Evolutionary conservation across 2,113 vertebrate genomes (phyloP), one percentile per base, ranked within the genome.

Genomic region (Coracopsis vasa): DNA sequence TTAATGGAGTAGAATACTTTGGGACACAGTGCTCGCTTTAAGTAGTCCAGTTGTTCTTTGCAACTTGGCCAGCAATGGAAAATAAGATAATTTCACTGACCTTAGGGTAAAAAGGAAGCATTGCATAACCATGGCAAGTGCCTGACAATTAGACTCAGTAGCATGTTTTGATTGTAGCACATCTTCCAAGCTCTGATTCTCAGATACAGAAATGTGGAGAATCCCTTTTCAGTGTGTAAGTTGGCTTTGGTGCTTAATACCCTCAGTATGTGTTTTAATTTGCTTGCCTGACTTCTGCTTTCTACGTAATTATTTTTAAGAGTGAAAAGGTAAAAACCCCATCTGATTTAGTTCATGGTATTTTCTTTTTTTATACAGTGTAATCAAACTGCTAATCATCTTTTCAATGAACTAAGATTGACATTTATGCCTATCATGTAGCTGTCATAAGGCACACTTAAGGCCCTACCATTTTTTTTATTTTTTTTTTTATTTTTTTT

Each of bases 201-300:
- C 25, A 37, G 25, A 35, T 54, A 24, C 0, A 4, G 53, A 51
- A 78, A 18, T 1, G 1, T 12, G 13, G 41, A 44, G 3, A 82
- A 69, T 50, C 73, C 33, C 15, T 79, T 9, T 21, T 81, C n/a
- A 50, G 0, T 51, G 5, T 54, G 13, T 7, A 13, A 51, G 5
- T 60, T 91, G 24, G 29, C 15, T 82, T 79, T 85, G 47, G 20
- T 92, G 39, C 47, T 72, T 54, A 54, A 41, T 29, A 39, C 20
- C n/a, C 41, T 77, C 51, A 29, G 11, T 41, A 13, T 62, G 16
- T 53, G 5, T 35, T 51, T 77, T 74, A 44, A 28, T 45, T 70
- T 92, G 3, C 20, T 91, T 66, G 56, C 5, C 17, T 72, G 17
- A 41, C 5, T 65, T 82, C 10, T 53, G 11, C 25, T 90, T 93